These are phyloP conservation scores for Toxotes lorentzi DNA, from an alignment of 2,797 vertebrate genomes.

Conservation along the genomic window DNA sequence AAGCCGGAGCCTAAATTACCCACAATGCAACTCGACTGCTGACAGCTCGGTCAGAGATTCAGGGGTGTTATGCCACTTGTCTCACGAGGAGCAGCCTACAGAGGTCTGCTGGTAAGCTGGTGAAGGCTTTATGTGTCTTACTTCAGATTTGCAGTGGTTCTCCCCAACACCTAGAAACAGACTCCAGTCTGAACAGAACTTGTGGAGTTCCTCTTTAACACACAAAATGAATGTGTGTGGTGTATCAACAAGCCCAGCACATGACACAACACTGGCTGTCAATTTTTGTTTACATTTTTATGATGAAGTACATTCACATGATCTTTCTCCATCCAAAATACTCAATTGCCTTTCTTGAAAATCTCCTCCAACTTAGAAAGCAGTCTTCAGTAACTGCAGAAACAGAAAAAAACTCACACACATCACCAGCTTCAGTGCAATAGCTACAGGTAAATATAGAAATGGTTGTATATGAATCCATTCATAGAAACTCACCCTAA, in stretches of 20 bases:
- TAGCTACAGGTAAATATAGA: conserved; percentile 23
- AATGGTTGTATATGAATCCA: conserved; percentile 5
- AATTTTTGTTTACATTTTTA: neutral
- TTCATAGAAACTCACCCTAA: conserved; percentile 25
- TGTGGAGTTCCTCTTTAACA: neutral
- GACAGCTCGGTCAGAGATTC: no score
- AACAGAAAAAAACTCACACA: neutral
- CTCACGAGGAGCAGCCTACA: no score
- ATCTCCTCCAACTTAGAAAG: no score
- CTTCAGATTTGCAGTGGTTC: no score
- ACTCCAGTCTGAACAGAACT: neutral
- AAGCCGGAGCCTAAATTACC: neutral
- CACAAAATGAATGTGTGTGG: neutral
- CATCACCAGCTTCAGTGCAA: conserved; percentile 1
- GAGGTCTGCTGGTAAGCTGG: no score
- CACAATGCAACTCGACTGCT: neutral
- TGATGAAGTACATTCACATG: no score
- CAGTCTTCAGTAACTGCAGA: neutral
- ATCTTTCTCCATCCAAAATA: neutral
- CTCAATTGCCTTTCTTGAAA: neutral
- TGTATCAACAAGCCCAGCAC: neutral
- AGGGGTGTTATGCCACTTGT: no score
- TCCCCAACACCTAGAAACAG: no score
- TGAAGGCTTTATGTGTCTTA: no score
- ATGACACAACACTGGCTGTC: neutral